Evolutionary conservation across 1,140 invertebrate species (phyloP), one percentile per base, ranked within the genome.

Genomic region (Gryllus bimaculatus): DNA sequence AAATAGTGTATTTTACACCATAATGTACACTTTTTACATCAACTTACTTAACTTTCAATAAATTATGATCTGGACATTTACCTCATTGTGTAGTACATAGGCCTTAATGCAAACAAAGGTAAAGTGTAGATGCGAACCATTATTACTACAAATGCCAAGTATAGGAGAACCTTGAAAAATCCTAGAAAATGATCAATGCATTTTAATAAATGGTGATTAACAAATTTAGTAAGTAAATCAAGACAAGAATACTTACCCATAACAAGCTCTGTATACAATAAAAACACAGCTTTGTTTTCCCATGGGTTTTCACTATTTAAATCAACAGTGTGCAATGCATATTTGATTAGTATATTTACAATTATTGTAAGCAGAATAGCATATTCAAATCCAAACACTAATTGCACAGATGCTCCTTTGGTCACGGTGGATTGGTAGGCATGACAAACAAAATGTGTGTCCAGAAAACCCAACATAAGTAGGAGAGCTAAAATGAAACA

Each of bases 321-420:
- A 86, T 99, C 98, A 78, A 98, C 92, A 0, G 95, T 92, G 86
- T 99, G 98, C 8, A 99, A 88, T 18, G 96, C 87, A 86, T 99
- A 99, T 87, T 99, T 99, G 66, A 99, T 94, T 8, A 92, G 89
- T 77, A 98, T 98, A 85, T 98, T 98, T 12, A 95, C 87, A 20
- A 98, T 94, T 83, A 98, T 94, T 7, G 97, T 98, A 47, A 99
- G 87, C 8, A 99, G 87, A 84, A 99, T 97, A 78, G 97, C 97
- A 88, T 99, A 99, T 88, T 99, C 98, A 89, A 99, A 99, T 78
- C 98, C 98, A 90, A 99, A 99, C 8, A 99, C 98, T 73, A 99
- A 87, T 86, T 99, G 98, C 0, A 99, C 97, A 8, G 97, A 98
- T 39, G 98, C 96, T 73, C 98, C 98, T 86, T 96, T 96, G 0